Evolutionary conservation across 2,797 vertebrate species (phyloP), one percentile per base, ranked within the genome.

Genomic region (Muscicapa striata): DNA sequence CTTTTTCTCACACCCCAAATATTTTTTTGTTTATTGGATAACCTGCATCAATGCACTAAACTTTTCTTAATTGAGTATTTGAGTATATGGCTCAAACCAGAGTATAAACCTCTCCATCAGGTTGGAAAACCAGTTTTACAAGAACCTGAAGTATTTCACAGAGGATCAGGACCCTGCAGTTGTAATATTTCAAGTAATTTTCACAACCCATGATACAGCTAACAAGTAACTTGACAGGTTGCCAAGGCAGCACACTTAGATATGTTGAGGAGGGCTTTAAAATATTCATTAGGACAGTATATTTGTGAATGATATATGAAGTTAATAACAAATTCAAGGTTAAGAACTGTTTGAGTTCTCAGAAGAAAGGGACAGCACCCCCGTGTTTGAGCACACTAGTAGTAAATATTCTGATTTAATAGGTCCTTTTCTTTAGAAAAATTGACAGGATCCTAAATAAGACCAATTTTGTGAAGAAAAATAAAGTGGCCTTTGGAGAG

Each of bases 251-350:
- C 74, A 85, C 67, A 77, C 21, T 46, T 68, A 68, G 61, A 9
- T 66, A 87, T 69, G 30, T 46, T 43, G 91, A 83, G 87, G 74
- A 45, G 34, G 68, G 48, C 30, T 79, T 79, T 95, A 76, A 96
- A 97, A 94, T 89, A 96, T 75, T 95, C 41, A 94, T 84, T 80
- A 93, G 69, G 76, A 52, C 63, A 86, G 70, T 69, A 52, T 51
- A 79, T 75, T 85, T 95, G 83, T 95, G 83, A 95, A 90, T 94
- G 67, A 92, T 81, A 58, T 38, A 91, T 90, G 64, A 85, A 79
- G 36, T 40, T 80, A 85, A 59, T 89, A 93, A 81, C 51, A 81
- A 81, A 94, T 90, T 92, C 90, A 95, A 83, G 66, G 52, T 94
- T 94, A 93, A 88, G 40, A 85, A 70, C 46, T 88, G 77, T 58